Evolutionary conservation across 2,888 invertebrate genomes (phyloP).

Genomic region (Cyclophora punctaria): DNA sequence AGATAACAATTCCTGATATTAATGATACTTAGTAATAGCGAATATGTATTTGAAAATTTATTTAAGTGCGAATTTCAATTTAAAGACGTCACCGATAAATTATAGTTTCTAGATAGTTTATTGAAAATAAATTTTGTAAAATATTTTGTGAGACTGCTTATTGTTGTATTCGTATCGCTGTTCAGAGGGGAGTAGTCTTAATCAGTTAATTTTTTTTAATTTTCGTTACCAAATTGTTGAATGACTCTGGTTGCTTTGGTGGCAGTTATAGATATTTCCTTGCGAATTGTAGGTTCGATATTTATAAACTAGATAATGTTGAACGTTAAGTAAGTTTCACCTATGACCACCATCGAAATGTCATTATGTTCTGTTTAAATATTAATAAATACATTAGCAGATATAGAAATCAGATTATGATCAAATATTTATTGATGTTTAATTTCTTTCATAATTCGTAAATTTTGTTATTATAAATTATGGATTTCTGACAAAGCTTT

Average conservation of each 20-base stretch:
- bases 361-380: constrained; percentile 39
- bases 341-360: constrained; percentile 44
- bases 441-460: constrained; percentile 68
- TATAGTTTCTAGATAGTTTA: constrained; percentile 72
- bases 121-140: constrained; percentile 66
- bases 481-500: constrained; percentile 74
- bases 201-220: constrained; percentile 60
- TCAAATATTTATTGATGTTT: constrained; percentile 75
- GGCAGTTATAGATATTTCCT: constrained; percentile 54
- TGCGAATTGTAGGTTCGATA: constrained; percentile 34
- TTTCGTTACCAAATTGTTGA: constrained; percentile 75
- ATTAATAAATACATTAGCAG: constrained; percentile 40
- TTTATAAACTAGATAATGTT: constrained; percentile 23
- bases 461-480: constrained; percentile 69
- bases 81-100: constrained; percentile 65
- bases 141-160: constrained; percentile 76
- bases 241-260: constrained; percentile 65
- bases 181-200: constrained; percentile 59
- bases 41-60: constrained; percentile 67
- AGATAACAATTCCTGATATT: constrained; percentile 74
- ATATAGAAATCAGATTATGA: constrained; percentile 60
- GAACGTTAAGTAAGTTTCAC: constrained; percentile 24
- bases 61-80: constrained; percentile 59
- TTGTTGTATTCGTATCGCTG: constrained; percentile 72
- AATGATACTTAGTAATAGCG: constrained; percentile 67